Conservation (phyloP, 2,888 invertebrate genomes). For the Nycteola revayana region DNA sequence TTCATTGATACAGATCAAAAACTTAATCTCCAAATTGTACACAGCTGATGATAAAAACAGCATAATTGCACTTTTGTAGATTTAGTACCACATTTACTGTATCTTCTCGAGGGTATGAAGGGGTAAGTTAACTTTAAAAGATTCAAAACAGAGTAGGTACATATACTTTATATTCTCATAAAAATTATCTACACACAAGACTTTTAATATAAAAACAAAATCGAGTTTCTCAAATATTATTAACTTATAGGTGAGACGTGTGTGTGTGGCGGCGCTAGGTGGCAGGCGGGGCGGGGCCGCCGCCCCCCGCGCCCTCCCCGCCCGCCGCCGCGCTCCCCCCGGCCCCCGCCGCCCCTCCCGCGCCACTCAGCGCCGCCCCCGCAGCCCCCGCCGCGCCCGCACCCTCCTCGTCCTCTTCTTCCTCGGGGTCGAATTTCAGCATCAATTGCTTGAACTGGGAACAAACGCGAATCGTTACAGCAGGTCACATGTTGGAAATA, state of each 20-base stretch:
- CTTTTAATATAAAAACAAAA: constrained; percentile 74
- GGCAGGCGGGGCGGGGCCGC: constrained; percentile 15
- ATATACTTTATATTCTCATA: constrained; percentile 80
- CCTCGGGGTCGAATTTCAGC: constrained; percentile 91
- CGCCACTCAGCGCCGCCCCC: constrained; percentile 48
- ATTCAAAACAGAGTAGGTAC: constrained; percentile 67
- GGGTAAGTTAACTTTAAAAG: constrained; percentile 45
- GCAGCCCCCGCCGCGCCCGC: constrained; percentile 48
- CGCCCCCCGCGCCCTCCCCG: constrained; percentile 6
- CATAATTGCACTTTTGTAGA: too few species aligned
- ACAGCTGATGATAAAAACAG: too few species aligned
- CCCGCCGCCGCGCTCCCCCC: constrained; percentile 25
- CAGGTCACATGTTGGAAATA: too few species aligned
- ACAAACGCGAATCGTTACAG: too few species aligned
- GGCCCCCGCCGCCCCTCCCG: constrained; percentile 24
- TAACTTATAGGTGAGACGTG: constrained; percentile 48
- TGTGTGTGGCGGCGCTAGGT: constrained; percentile 11
- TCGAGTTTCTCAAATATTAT: constrained; percentile 64
- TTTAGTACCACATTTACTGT: too few species aligned
- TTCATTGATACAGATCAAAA: too few species aligned
- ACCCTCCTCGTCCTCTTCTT: constrained; percentile 87
- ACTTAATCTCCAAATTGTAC: too few species aligned
- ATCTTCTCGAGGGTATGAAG: too few species aligned
- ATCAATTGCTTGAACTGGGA: constrained; percentile 91
- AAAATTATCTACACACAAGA: constrained; percentile 81